phyloP scores from a whole-genome alignment of 1,140 invertebrate species.

The Drosophila paulistorum region DNA sequence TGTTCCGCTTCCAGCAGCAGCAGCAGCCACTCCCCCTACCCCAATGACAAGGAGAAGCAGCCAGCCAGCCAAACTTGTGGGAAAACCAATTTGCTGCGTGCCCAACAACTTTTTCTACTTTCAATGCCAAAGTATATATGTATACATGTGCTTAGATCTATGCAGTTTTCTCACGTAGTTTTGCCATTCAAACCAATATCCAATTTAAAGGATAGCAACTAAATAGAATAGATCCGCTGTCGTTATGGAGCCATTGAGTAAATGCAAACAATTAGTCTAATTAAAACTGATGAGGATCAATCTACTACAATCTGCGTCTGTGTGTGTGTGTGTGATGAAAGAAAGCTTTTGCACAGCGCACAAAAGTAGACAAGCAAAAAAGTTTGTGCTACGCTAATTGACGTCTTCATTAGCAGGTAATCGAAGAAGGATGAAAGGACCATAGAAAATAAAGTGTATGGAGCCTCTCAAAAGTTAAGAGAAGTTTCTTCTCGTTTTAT shows the following conservation, averaged over 20 bases:
- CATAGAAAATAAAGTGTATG: too few relatives aligned
- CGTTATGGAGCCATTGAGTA: conserved; percentile 18
- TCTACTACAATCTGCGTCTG: conserved; percentile 1
- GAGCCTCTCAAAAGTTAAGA: neutral
- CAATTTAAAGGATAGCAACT: conserved; percentile 12
- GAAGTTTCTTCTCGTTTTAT: neutral
- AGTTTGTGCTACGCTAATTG: conserved; percentile 49
- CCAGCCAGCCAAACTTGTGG: conserved; percentile 21
- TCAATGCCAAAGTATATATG: neutral
- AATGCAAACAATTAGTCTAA: conserved; percentile 33
- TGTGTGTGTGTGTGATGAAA: conserved; percentile 37
- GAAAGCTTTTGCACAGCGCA: conserved; percentile 35
- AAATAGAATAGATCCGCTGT: conserved; percentile 7
- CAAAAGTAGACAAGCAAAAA: conserved; percentile 50
- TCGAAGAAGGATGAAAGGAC: neutral
- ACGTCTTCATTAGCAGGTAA: conserved; percentile 35
- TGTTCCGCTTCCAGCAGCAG: neutral
- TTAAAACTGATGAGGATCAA: conserved; percentile 42
- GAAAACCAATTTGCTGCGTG: conserved; percentile 45
- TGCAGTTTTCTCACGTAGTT: conserved; percentile 34
- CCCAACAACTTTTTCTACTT: conserved; percentile 24
- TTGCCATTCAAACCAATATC: conserved; percentile 7
- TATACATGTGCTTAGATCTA: conserved; percentile 1
- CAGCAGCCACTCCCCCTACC: neutral
- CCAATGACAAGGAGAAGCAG: neutral